Evolutionary conservation across 23 tunicate genomes (phyloP).

Genomic region (Ascidia mentula): DNA sequence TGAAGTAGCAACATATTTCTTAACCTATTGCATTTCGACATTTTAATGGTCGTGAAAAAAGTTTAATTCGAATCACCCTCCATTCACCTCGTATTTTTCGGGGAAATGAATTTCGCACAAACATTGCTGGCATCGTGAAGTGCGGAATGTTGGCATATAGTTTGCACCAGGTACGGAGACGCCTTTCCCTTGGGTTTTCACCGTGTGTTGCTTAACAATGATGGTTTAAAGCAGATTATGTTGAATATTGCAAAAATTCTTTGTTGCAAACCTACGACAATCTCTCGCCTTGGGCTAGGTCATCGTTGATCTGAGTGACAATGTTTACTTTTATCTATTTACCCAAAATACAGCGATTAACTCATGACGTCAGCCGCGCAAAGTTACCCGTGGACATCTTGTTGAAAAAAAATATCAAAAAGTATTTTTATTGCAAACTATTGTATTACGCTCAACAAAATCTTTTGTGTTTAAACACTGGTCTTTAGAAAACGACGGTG

Average conservation of each 20-base stretch:
- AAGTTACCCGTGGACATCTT: background rate
- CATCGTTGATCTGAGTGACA: background rate
- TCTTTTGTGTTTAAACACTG: too few relatives aligned
- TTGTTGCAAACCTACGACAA: background rate
- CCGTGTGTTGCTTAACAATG: background rate
- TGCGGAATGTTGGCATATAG: background rate
- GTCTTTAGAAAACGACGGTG: too few relatives aligned
- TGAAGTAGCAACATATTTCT: too few relatives aligned
- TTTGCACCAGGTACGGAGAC: background rate
- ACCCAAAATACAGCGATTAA: background rate
- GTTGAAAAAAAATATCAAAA: background rate
- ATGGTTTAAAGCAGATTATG: background rate
- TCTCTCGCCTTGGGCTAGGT: background rate
- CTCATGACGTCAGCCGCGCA: background rate
- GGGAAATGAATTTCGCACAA: background rate
- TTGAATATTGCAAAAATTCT: constrained; percentile 5
- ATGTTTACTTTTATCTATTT: background rate
- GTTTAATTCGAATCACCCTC: too few relatives aligned
- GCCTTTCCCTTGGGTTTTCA: background rate
- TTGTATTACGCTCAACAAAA: too few relatives aligned
- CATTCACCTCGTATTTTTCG: background rate
- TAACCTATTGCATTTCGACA: too few relatives aligned
- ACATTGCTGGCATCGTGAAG: background rate
- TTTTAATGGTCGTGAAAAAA: too few relatives aligned
- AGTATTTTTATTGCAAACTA: too few relatives aligned